Evolutionary conservation across 2,113 vertebrate species (phyloP), one percentile per base, ranked within the genome.

Genomic region (Zosterops borbonicus): DNA sequence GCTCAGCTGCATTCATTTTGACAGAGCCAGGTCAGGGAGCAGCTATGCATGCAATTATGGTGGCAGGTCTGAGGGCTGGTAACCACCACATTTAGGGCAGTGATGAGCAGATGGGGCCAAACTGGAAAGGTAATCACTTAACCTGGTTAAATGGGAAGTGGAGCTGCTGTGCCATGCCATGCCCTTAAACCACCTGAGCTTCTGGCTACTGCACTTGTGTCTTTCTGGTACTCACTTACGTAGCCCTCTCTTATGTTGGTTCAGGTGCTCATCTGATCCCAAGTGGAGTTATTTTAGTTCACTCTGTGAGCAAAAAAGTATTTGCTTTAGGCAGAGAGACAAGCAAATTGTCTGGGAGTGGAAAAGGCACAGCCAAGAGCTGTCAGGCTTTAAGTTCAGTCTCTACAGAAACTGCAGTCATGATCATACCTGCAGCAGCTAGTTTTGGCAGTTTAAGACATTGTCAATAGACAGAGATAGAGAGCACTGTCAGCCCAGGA

Each of bases 11-110:
- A 90, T 97, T 97, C 83, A 59, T 81, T 97, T 93, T 96, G 95
- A 96, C 96, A 94, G 91, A 95, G 83, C 89, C 73, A 85, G 95
- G 95, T 95, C 96, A 97, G 64, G 80, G 96, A 95, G 96, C 96
- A 95, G 64, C 83, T 87, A 93, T 81, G 83, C 42, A 74, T 55
- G 55, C 83, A 96, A 94, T 97, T 95, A 95, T 8, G 14, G 47
- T 89, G 91, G 91, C 86, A 90, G 68, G 73, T 93, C 89, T 80
- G 47, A 74, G 76, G 42, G 42, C 89, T 94, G 52, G 76, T 83
- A 93, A 83, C 83, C 64, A 89, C 64, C 64, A 90, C 44, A 16
- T 35, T 86, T 63, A 24, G 64, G 62, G 91, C 73, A 92, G 91
- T 35, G 96, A 97, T 96, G 94, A 93, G 94, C 96, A 97, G 68